Base-by-base conservation (phyloP, 2,113 vertebrate genomes). In the Chiloscyllium plagiosum region DNA sequence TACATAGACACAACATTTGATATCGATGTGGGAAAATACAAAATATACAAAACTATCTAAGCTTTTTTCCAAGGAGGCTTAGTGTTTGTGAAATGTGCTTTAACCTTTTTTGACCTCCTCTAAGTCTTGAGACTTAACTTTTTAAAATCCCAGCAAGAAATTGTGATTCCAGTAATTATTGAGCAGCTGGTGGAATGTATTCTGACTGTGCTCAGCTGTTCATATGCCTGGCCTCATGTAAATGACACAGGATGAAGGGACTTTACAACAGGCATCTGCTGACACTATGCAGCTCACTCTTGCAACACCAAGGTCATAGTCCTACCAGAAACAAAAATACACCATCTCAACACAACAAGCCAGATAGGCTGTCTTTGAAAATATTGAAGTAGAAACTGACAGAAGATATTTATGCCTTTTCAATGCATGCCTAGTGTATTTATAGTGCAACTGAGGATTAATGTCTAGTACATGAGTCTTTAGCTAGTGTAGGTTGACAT, bases 401-500 rank as follows among this genome's bases (percentile, higher is more conserved):
- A 47, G 66, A 42, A 95, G 68, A 50, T 95, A 95, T 95, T 72
- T 95, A 95, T 70, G 47, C 68, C 69, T 95, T 95, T 95, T 95
- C 94, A 47, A 76, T 95, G 94, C 47, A 95, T 95, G 68, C 68
- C 68, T 95, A 24, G 94, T 50, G 94, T 95, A 95, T 95, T 95
- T 95, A 95, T 95, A 72, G 94, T 95, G 47, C 94, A 47, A 72
- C 94, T 29, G 94, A 95, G 94, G 94, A 95, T 95, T 95, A 95
- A 95, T 95, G 29, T 72, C 66, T 95, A 68, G 68, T 95, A 52
- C 37, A 72, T 33, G 24, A 76, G 37, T 70, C 68, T 95, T 95
- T 95, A 95, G 94, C 68, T 94, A 94, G 37, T 47, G 68, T 94
- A 37, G 6, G 42, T 69, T 95, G 94, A 72, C 94, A 72, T 76